Conservation (phyloP, 1,140 invertebrate species). For the Drosophila mayri region DNA sequence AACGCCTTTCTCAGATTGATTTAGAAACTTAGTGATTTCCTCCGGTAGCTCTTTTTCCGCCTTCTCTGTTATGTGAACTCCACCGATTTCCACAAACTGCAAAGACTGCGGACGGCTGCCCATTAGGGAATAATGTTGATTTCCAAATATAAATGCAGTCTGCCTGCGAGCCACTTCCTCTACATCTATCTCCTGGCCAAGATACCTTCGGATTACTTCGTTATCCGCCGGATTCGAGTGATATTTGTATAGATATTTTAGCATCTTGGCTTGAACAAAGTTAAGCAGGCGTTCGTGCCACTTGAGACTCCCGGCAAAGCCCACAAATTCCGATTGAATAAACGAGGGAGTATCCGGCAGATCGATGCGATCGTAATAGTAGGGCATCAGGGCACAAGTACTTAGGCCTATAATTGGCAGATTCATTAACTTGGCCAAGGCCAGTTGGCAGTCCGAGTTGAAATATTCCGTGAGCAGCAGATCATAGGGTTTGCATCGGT, state of each 20-base stretch:
- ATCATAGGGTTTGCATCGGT: constrained; percentile 86
- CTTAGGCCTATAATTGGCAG: constrained; percentile 87
- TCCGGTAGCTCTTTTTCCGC: constrained; percentile 35
- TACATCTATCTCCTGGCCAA: constrained; percentile 68
- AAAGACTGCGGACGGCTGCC: constrained; percentile 87
- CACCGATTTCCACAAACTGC: constrained; percentile 88
- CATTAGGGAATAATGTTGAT: constrained; percentile 88
- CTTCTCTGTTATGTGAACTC: constrained; percentile 86
- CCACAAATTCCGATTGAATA: constrained; percentile 86
- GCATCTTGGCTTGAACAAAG: constrained; percentile 54
- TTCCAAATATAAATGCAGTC: constrained; percentile 87
- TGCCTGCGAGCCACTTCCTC: constrained; percentile 86
- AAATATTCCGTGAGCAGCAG: constrained; percentile 88
- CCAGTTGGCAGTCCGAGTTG: constrained; percentile 88
- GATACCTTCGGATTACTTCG: constrained; percentile 53
- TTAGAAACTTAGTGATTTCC: constrained; percentile 70
- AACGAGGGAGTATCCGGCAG: constrained; percentile 88
- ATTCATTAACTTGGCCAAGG: constrained; percentile 86
- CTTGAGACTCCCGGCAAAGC: constrained; percentile 85
- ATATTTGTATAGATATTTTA: constrained; percentile 63
- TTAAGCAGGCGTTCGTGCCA: constrained; percentile 87
- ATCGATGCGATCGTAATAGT: constrained; percentile 86
- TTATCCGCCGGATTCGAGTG: constrained; percentile 68
- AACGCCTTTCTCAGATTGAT: constrained; percentile 84
- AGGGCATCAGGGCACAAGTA: constrained; percentile 87